Conservation (phyloP, 2,888 invertebrate species). For the Pocota personata region DNA sequence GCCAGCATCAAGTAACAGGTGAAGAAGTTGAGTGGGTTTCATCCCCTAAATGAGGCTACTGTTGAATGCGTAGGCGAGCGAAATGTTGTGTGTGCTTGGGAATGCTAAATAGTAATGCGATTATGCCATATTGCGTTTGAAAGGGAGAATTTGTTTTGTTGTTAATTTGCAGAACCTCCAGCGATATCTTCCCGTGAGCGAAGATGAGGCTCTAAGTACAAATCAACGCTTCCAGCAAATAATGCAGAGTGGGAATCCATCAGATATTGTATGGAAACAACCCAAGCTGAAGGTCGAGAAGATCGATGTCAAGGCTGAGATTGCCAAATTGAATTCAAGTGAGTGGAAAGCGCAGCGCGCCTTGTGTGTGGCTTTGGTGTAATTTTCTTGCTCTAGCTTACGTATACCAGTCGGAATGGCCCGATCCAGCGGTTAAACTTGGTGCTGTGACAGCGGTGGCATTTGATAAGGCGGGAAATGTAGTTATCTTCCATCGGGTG, state of each 20-base stretch:
- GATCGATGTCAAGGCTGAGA: conserved; percentile 79
- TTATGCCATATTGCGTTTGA: neutral
- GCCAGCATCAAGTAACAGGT: conserved; percentile 48
- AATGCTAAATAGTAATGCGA: neutral
- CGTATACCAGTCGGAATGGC: conserved; percentile 85
- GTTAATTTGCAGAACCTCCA: conserved; percentile 70
- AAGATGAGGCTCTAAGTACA: conserved; percentile 74
- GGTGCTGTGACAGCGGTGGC: conserved; percentile 93
- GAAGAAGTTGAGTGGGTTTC: conserved; percentile 51
- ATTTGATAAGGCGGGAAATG: conserved; percentile 88
- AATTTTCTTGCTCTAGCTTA: conserved; percentile 82
- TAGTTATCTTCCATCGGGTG: conserved; percentile 93
- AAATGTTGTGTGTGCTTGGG: conserved; percentile 1
- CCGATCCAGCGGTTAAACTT: conserved; percentile 83
- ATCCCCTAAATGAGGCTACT: conserved; percentile 40
- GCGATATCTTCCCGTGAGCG: conserved; percentile 77
- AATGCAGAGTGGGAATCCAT: conserved; percentile 78
- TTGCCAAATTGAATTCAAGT: conserved; percentile 81
- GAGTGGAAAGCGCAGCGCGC: conserved; percentile 54
- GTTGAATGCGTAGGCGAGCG: conserved; percentile 56
- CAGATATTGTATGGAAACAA: conserved; percentile 79
- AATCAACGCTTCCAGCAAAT: conserved; percentile 80
- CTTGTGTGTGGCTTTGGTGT: neutral
- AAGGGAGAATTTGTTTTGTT: neutral
- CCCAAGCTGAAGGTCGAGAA: conserved; percentile 77